Conservation (phyloP, 1,140 invertebrate species). For the Bombyx mandarina region DNA sequence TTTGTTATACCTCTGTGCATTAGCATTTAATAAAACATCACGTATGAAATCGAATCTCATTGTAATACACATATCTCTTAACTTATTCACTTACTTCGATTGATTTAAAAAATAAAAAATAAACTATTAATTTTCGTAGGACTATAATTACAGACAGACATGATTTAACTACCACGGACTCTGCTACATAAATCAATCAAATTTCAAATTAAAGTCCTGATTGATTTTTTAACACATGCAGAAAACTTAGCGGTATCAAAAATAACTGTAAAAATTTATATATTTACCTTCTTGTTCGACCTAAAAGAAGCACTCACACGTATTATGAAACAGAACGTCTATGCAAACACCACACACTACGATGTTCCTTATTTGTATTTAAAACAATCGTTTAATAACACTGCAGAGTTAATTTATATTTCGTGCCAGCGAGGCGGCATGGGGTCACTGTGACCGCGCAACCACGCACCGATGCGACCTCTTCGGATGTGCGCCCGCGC, state of each 20-base stretch:
- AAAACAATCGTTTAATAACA: constrained; percentile 19
- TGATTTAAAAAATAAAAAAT: too few species aligned
- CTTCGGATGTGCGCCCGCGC: constrained; percentile 41
- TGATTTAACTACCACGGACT: too few species aligned
- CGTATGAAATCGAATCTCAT: too few species aligned
- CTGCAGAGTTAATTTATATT: constrained; percentile 6
- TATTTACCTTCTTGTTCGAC: constrained; percentile 32
- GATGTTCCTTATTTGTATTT: constrained; percentile 17
- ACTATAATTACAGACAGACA: too few species aligned
- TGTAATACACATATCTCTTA: too few species aligned
- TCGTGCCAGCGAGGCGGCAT: constrained; percentile 29
- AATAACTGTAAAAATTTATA: constrained; percentile 17
- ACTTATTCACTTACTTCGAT: too few species aligned
- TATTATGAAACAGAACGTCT: constrained; percentile 22
- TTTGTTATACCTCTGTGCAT: too few species aligned
- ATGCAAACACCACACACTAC: constrained; percentile 35
- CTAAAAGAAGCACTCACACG: constrained; percentile 27
- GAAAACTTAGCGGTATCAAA: constrained; percentile 11
- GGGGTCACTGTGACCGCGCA: constrained; percentile 27
- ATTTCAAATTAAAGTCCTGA: too few species aligned
- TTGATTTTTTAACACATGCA: too few species aligned
- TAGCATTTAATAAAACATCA: too few species aligned
- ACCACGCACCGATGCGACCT: constrained; percentile 24
- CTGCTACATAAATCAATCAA: too few species aligned
- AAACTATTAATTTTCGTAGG: too few species aligned